Evolutionary conservation across 2,888 invertebrate species (phyloP).

Genomic region (Phasia obesa): DNA sequence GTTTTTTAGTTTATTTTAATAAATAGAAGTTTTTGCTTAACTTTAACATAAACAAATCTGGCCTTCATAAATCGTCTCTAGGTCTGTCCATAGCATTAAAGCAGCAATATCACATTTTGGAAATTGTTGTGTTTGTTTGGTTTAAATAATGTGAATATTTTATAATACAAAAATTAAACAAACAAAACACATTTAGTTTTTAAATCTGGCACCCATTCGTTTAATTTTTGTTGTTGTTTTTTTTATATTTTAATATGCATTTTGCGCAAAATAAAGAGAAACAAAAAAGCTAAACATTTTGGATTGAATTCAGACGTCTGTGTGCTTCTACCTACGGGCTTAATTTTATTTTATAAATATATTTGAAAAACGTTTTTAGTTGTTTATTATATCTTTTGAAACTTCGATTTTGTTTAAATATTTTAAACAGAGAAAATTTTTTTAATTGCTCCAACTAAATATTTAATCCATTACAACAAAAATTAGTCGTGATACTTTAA

Average conservation of each 20-base stretch:
- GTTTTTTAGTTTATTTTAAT: background rate
- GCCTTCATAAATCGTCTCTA: conserved; percentile 54
- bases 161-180: conserved; percentile 23
- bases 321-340: conserved; percentile 36
- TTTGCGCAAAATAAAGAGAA: conserved; percentile 39
- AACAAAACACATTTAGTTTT: conserved; percentile 40
- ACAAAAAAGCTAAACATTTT: background rate
- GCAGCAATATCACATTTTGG: conserved; percentile 18
- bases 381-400: background rate
- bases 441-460: too few species aligned
- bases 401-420: background rate
- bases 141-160: conserved; percentile 14
- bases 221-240: background rate
- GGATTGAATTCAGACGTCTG: conserved; percentile 50
- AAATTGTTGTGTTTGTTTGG: conserved; percentile 44
- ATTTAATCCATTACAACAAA: too few species aligned
- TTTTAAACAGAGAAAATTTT: background rate
- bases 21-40: conserved; percentile 50
- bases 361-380: conserved; percentile 31
- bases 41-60: conserved; percentile 63
- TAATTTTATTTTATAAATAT: conserved; percentile 45
- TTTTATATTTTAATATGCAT: conserved; percentile 62
- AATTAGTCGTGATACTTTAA: too few species aligned
- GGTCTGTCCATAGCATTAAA: conserved; percentile 44
- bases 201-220: conserved; percentile 42